Evolutionary conservation across 2,888 invertebrate species (phyloP).

Genomic region (Leucoptera coffeella): DNA sequence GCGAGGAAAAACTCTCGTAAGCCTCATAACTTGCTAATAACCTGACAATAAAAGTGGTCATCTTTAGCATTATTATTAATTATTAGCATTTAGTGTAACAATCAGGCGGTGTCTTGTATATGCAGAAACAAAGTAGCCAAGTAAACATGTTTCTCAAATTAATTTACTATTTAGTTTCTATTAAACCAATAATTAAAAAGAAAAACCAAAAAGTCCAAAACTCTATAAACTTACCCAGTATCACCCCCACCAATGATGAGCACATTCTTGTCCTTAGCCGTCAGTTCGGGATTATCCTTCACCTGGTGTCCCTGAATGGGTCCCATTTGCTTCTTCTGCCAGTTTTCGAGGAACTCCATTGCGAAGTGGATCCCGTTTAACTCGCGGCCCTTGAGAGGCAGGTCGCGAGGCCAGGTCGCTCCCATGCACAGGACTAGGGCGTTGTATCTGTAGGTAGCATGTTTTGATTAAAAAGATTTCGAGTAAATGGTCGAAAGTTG

Average conservation of each 20-base stretch:
- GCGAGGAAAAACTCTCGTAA: no score
- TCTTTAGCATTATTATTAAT: no score
- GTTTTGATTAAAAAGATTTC: not conserved
- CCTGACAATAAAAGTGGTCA: no score
- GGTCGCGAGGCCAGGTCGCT: slow-evolving; percentile 94
- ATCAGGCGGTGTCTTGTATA: no score
- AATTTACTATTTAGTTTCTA: no score
- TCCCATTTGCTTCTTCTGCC: slow-evolving; percentile 93
- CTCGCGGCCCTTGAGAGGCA: slow-evolving; percentile 79
- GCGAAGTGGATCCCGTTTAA: slow-evolving; percentile 94
- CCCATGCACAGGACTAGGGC: slow-evolving; percentile 88
- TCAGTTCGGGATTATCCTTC: slow-evolving; percentile 31
- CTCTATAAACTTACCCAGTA: slow-evolving; percentile 60
- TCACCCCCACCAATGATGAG: slow-evolving; percentile 86
- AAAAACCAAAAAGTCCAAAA: no score
- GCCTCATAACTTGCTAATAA: no score
- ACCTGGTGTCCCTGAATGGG: slow-evolving; percentile 13
- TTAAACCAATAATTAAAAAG: no score
- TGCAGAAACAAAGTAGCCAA: no score
- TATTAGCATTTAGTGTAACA: no score
- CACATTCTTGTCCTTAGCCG: slow-evolving; percentile 90
- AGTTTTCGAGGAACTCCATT: slow-evolving; percentile 94
- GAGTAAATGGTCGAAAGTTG: no score
- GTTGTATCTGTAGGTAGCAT: slow-evolving; percentile 57
- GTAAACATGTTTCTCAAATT: no score